phyloP scores from a whole-genome alignment of 2,797 vertebrate genomes.

The Acanthopagrus latus region DNA sequence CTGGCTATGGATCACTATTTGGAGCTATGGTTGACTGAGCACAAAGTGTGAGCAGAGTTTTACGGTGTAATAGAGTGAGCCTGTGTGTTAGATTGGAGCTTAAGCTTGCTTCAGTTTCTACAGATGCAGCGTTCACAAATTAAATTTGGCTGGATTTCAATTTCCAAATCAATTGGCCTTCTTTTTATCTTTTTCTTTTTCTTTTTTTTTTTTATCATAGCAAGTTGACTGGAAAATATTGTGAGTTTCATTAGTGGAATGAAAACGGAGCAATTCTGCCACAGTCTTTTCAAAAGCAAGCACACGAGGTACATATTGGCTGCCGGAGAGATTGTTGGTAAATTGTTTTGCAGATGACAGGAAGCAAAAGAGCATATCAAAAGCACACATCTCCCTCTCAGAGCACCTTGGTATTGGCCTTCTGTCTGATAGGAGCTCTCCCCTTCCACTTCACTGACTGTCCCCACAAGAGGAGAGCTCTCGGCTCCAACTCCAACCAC shows the following conservation, averaged over 20 bases:
- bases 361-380: conserved; percentile 59
- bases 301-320: conserved; percentile 49
- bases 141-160: conserved; percentile 49
- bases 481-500: conserved; percentile 78
- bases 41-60: conserved; percentile 24
- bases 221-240: conserved; percentile 53
- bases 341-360: conserved; percentile 76
- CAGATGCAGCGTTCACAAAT: conserved; percentile 27
- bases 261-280: conserved; percentile 41
- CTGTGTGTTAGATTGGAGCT: conserved; percentile 37
- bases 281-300: conserved; percentile 61
- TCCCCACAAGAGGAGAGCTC: conserved; percentile 78
- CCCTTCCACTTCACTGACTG: conserved; percentile 74
- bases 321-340: conserved; percentile 65
- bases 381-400: conserved; percentile 50
- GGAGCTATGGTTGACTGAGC: conserved; percentile 23
- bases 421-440: conserved; percentile 73
- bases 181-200: background rate
- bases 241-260: conserved; percentile 58
- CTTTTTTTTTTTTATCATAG: conserved; percentile 26
- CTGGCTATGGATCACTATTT: conserved; percentile 21
- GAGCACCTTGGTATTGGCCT: conserved; percentile 58
- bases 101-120: conserved; percentile 17
- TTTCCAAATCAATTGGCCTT: conserved; percentile 48
- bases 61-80: conserved; percentile 8